These are phyloP conservation scores for Diuraphis noxia DNA, from an alignment of 1,140 invertebrate species.

Conservation along the genomic window DNA sequence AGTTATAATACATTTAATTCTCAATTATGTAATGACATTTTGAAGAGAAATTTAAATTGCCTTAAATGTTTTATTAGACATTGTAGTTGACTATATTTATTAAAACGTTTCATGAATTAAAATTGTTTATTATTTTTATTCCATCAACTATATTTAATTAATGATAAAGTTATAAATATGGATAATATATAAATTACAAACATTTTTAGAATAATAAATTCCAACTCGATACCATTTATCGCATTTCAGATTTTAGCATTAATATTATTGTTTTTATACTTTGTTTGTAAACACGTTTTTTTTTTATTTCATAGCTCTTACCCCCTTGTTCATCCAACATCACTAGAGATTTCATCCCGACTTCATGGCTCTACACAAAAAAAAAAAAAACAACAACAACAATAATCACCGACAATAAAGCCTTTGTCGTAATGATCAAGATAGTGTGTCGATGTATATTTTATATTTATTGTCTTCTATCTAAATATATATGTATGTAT, in stretches of 20 bases:
- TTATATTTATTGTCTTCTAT: conserved; percentile 6
- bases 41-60: not conserved
- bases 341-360: conserved; percentile 91
- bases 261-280: conserved; percentile 16
- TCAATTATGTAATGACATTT: not conserved
- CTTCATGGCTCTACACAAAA: conserved; percentile 86
- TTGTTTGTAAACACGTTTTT: conserved; percentile 40
- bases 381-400: conserved; percentile 54
- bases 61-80: not conserved
- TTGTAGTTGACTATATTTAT: not conserved
- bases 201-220: not conserved
- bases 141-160: not conserved
- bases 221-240: not conserved
- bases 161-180: not conserved
- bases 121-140: not conserved
- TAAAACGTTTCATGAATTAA: not conserved
- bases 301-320: conserved; percentile 66
- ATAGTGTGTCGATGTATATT: conserved; percentile 24
- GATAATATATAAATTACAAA: not conserved
- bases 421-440: conserved; percentile 31
- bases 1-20: not conserved
- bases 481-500: conserved; percentile 25
- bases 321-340: conserved; percentile 94
- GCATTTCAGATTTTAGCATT: not conserved
- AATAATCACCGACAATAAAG: conserved; percentile 27